phyloP scores from a whole-genome alignment of 2,113 vertebrate species.

The Phrynocephalus versicolor region DNA sequence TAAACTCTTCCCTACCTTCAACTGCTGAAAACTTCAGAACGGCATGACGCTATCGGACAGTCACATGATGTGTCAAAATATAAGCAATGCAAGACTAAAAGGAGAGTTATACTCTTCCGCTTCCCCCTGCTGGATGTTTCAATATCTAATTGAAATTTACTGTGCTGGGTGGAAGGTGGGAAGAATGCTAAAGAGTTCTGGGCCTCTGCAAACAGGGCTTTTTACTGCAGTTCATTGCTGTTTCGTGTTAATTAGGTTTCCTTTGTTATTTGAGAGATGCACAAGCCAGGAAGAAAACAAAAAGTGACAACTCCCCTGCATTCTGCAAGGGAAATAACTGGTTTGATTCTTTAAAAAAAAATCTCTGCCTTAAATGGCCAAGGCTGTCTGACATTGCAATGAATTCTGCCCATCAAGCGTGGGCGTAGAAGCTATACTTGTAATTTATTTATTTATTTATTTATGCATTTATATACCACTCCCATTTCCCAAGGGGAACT shows the following conservation, averaged over 20 bases:
- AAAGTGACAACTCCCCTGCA: slow-evolving; percentile 22
- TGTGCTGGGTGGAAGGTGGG: slow-evolving; percentile 52
- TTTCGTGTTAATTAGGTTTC: slow-evolving; percentile 59
- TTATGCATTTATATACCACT: no score
- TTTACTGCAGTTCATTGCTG: slow-evolving; percentile 39
- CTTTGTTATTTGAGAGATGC: slow-evolving; percentile 46
- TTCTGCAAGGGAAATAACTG: slow-evolving; percentile 39
- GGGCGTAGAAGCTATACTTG: background rate
- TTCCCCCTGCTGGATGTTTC: slow-evolving; percentile 28
- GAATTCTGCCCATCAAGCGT: slow-evolving; percentile 13
- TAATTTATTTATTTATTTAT: no score
- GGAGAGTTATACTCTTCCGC: slow-evolving; percentile 28
- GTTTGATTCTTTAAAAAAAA: slow-evolving; percentile 26
- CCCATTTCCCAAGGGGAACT: no score
- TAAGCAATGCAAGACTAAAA: slow-evolving; percentile 48
- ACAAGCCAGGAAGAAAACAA: slow-evolving; percentile 10
- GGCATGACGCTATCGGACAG: background rate
- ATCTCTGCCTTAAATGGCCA: slow-evolving; percentile 61
- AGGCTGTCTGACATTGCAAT: background rate
- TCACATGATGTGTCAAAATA: slow-evolving; percentile 2
- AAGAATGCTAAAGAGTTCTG: slow-evolving; percentile 56
- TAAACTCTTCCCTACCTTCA: slow-evolving; percentile 20
- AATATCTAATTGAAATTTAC: slow-evolving; percentile 59
- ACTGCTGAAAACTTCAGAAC: slow-evolving; percentile 10
- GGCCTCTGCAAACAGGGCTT: slow-evolving; percentile 50